Evolutionary conservation across 2,888 invertebrate genomes (phyloP).

Genomic region (Drosophila infuscata): DNA sequence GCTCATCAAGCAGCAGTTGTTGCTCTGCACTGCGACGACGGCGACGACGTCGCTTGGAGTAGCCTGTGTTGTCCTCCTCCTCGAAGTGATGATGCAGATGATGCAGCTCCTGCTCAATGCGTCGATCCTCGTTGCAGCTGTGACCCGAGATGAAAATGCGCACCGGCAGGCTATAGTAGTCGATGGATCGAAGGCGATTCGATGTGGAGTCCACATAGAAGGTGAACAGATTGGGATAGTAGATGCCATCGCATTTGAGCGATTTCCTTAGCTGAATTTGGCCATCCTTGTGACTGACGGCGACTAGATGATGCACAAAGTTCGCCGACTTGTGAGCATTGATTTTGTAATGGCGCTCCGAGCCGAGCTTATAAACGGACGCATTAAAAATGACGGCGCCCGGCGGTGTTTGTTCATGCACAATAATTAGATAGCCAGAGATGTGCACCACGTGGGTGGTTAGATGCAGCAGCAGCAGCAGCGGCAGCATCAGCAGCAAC

Average conservation of each 20-base stretch:
- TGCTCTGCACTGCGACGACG: slow-evolving; percentile 68
- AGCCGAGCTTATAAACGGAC: slow-evolving; percentile 92
- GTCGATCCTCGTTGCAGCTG: slow-evolving; percentile 88
- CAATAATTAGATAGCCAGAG: slow-evolving; percentile 86
- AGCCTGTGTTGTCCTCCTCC: slow-evolving; percentile 87
- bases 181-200: slow-evolving; percentile 91
- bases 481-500: slow-evolving; percentile 33
- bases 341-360: slow-evolving; percentile 91
- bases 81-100: slow-evolving; percentile 86
- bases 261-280: slow-evolving; percentile 90
- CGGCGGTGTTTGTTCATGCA: slow-evolving; percentile 87
- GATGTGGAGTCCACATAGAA: slow-evolving; percentile 95
- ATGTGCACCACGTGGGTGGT: slow-evolving; percentile 45
- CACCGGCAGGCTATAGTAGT: slow-evolving; percentile 93
- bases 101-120: slow-evolving; percentile 86
- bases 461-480: slow-evolving; percentile 52
- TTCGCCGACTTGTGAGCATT: slow-evolving; percentile 93
- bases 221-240: slow-evolving; percentile 94
- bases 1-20: slow-evolving; percentile 34
- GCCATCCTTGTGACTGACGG: slow-evolving; percentile 91
- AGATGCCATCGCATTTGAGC: slow-evolving; percentile 92
- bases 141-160: slow-evolving; percentile 91
- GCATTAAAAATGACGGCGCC: slow-evolving; percentile 91
- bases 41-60: slow-evolving; percentile 86
- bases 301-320: slow-evolving; percentile 92